Conservation (phyloP, 2,888 invertebrate genomes). For the Metalampra italica region DNA sequence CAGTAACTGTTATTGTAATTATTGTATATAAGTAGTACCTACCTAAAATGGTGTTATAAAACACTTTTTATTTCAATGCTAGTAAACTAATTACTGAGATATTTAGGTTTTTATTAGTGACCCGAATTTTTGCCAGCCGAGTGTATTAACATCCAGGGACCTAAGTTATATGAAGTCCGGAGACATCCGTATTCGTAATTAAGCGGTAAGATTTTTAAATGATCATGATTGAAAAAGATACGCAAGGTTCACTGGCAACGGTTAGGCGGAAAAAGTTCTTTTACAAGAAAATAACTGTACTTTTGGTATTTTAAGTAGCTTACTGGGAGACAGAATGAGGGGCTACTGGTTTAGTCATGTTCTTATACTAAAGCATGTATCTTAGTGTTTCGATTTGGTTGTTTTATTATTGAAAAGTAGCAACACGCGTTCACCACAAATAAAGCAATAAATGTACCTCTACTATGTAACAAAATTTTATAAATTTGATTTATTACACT, state of each 20-base stretch:
- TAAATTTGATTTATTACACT: too few species aligned
- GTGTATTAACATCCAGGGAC: background rate
- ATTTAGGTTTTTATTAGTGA: background rate
- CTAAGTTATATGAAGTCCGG: background rate
- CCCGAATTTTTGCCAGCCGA: background rate
- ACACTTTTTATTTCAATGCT: too few species aligned
- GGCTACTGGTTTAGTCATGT: conserved; percentile 8
- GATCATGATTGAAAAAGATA: background rate
- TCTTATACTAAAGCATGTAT: background rate
- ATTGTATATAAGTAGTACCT: too few species aligned
- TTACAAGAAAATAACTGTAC: conserved; percentile 12
- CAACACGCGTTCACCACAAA: background rate
- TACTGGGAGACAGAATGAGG: conserved; percentile 1
- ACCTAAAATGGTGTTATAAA: too few species aligned
- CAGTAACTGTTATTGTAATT: too few species aligned
- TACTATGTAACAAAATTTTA: too few species aligned
- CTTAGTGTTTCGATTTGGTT: background rate
- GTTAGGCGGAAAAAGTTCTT: conserved; percentile 7
- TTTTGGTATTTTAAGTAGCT: conserved; percentile 11
- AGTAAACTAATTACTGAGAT: too few species aligned
- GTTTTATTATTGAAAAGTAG: background rate
- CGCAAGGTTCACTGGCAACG: conserved; percentile 1
- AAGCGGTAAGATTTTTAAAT: background rate
- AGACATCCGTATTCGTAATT: too few species aligned
- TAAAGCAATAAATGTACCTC: too few species aligned